Base-by-base conservation (phyloP, 1,140 invertebrate genomes). In the Atopsyche davidsoni region DNA sequence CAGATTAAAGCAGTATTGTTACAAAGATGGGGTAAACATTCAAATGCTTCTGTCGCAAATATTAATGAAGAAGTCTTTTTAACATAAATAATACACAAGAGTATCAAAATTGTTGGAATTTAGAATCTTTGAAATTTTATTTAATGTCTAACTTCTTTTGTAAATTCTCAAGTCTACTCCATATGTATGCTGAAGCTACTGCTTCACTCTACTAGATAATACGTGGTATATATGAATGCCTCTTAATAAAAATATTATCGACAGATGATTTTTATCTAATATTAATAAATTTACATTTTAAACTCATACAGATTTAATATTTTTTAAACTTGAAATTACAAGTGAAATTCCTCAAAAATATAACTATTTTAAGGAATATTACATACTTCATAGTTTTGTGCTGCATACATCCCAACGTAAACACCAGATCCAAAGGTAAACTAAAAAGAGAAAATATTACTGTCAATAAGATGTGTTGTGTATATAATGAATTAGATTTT, bases 371-470 rank as follows among this genome's bases (percentile, higher is more conserved):
- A 14, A 52, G n/a, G 44, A 34, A 42, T 44, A 46, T 41, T 53
- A 59, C 64, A 67, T 77, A 89, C 87, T 73, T 89, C 76, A 73
- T 89, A 89, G 68, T 89, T 89, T 75, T 90, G 87, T 49, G 78
- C 78, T 47, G 88, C 61, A 62, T 89, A 92, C 46, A 90, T 78
- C 25, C 88, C 87, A 44, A 83, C 71, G 60, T 91, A 92, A 18
- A 90, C 67, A 22, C 88, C 87, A 57, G 81, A 62, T 18, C 82
- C 74, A 64, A 89, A 84, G 28, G 81, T 82, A 46, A 89, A 58
- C 87, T 91, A 68, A 42, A 82, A 80, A 46, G 43, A 57, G 39
- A 19, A 2, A 31, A 45, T 28, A 18, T 21, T n/a, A n/a, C n/a
- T n/a, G n/a, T n/a, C n/a, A n/a, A n/a, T n/a, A n/a, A n/a, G n/a